Base-by-base conservation (phyloP, 2,888 invertebrate species). In the Notocelia uddmanniana region DNA sequence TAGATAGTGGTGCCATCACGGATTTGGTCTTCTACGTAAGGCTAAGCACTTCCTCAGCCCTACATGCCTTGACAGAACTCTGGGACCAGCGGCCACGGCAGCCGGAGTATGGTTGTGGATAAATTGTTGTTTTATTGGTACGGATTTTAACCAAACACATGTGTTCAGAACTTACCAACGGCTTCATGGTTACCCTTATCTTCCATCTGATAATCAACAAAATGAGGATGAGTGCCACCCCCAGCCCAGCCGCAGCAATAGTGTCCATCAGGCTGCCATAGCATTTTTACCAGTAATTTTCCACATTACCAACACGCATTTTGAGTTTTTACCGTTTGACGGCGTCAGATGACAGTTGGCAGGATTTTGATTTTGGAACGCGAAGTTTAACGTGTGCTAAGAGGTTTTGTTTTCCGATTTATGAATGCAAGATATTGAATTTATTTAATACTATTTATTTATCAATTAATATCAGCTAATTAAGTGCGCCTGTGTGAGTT, bases 161-260 rank as follows among this genome's bases (percentile, higher is more conserved):
- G 2, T 19, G 50, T 19, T 11, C 19, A 31, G 23, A 37, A 19
- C 18, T 45, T 31, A 62, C 26, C 48, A 13, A 2, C 13, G 23
- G 18, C 37, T 41, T 31, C 21, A 26, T 23, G 3, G 13, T 2
- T 5, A 18, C n/a, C 45, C 37, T 57, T 74, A 86, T 87, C 85
- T 87, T 86, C 89, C 87, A 89, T 66, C 80, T 83, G 76, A 86
- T 48, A 9, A 83, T 34, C 26, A 90, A 74, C 2, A 84, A 71
- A 64, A 90, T 73, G 21, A 86, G 45, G 37, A 89, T 68, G 3
- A 90, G 69, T 13, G 76, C 79, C 23, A 88, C 78, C 69, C 85
- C 88, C 37, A 88, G 64, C 54, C 81, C 87, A 73, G 85, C 87
- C 68, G 81, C 81, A 72, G 78, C 75, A 21, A 82, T 76, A 66